Base-by-base conservation (phyloP, 2,888 invertebrate species). In the Adelognathus sp. region DNA sequence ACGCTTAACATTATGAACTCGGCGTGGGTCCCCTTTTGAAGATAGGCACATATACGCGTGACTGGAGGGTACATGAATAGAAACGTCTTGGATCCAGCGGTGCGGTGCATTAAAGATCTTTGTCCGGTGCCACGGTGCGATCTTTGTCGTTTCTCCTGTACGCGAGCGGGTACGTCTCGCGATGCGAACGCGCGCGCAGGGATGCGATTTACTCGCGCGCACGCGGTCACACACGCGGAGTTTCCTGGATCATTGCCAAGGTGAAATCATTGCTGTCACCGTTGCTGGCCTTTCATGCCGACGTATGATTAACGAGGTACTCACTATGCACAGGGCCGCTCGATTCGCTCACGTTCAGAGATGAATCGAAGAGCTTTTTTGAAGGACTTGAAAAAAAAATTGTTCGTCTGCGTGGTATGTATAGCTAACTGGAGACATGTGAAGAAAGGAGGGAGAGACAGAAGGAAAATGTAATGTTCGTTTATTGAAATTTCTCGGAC, bases 221-320 rank as follows among this genome's bases (percentile, higher is more conserved):
- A 27, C 81, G 16, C 29, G 16, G 31, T 16, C 14, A 39, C n/a
- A 14, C 6, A 14, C 60, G 16, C 36, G 63, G 41, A 44, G 84
- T 88, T 88, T 88, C 88, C 87, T 87, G 85, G 86, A 88, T 88
- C 88, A 88, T 86, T 86, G 88, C 86, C 87, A 87, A 87, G 88
- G 88, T 87, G 87, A 86, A 88, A 88, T 88, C 87, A 87, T 86
- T 79, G 85, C 81, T 82, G 85, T 86, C 86, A 78, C 83, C 81
- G 83, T 82, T 76, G 36, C 39, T 31, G 60, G 77, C 64, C 77
- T 75, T 82, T 82, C 80, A 79, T 82, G 46, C 31, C 33, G 24
- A 60, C 61, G 63, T 50, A 76, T 81, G 81, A 81, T 81, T 81
- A 63, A 81, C 72, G 80, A 70, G 72, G 24, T 44, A 39, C 66